These are phyloP conservation scores for Protomyctophum bolini DNA, from an alignment of 2,113 vertebrate species.

Conservation along the genomic window DNA sequence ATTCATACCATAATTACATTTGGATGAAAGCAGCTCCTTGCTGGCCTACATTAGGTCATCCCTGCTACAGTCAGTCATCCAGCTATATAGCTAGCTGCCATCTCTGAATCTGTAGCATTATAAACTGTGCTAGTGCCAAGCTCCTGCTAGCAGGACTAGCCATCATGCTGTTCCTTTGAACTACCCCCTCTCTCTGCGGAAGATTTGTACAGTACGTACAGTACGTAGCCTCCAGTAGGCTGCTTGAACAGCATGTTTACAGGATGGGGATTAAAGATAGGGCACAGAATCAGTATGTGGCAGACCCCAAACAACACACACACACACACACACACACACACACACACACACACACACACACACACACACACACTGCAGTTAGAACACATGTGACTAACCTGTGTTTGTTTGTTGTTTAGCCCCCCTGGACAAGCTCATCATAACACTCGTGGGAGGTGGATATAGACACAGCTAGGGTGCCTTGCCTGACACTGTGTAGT, in stretches of 20 bases:
- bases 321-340: too few relatives aligned
- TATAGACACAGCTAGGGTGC: neutral
- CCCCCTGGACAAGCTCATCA: neutral
- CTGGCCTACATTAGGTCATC: neutral
- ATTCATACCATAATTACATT: neutral
- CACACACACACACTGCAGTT: neutral
- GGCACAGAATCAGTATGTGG: neutral
- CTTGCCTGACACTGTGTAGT: neutral
- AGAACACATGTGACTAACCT: neutral
- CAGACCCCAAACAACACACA: neutral
- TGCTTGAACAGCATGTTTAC: neutral
- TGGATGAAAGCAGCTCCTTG: neutral
- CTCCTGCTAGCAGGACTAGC: neutral
- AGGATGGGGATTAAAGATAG: neutral
- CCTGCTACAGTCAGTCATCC: neutral
- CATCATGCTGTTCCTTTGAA: conserved; percentile 6
- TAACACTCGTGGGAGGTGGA: conserved; percentile 8
- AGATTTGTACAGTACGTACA: neutral
- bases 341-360: too few relatives aligned
- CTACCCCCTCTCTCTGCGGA: neutral
- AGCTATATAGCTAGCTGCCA: neutral
- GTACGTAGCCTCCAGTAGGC: neutral
- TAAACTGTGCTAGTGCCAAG: neutral
- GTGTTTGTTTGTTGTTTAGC: neutral
- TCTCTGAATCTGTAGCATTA: neutral